Evolutionary conservation across 1,140 invertebrate genomes (phyloP).

Genomic region (Drosophila hydei): DNA sequence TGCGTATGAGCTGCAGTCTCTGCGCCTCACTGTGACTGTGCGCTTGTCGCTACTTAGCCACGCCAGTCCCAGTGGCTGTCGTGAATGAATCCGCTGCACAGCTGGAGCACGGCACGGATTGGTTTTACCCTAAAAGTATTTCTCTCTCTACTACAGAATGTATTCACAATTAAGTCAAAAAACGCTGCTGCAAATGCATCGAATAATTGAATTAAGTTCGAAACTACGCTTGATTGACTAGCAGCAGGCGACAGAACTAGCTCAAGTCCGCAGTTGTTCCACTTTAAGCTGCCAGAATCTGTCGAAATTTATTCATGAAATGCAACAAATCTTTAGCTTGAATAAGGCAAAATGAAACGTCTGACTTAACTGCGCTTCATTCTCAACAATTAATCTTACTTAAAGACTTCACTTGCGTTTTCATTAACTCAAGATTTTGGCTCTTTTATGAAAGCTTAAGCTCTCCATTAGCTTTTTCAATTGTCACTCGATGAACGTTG

Average conservation of each 20-base stretch:
- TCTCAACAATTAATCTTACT: no score
- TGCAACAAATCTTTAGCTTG: no score
- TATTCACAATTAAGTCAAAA: slow-evolving; percentile 6
- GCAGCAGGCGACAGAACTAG: background rate
- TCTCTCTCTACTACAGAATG: background rate
- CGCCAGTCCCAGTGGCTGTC: slow-evolving; percentile 36
- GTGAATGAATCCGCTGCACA: background rate
- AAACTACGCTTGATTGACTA: background rate
- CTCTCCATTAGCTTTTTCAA: no score
- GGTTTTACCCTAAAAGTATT: slow-evolving; percentile 10
- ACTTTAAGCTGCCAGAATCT: background rate
- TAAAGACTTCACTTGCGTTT: no score
- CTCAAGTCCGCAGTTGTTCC: background rate
- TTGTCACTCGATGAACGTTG: no score
- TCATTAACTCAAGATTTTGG: no score
- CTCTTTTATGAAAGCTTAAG: background rate
- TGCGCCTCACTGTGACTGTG: slow-evolving; percentile 15
- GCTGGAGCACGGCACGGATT: slow-evolving; percentile 1
- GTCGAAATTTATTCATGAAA: background rate
- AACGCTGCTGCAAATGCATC: background rate
- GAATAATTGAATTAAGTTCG: background rate
- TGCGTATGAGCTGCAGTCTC: no score
- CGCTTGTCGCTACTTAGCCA: slow-evolving; percentile 65
- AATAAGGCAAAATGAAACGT: no score
- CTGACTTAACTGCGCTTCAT: no score